A percentile compares a stretch with the other conserved stretches of the same genome.
phyloP scores from a whole-genome alignment of 2,888 invertebrate genomes.

The Anthoptus insignis region DNA sequence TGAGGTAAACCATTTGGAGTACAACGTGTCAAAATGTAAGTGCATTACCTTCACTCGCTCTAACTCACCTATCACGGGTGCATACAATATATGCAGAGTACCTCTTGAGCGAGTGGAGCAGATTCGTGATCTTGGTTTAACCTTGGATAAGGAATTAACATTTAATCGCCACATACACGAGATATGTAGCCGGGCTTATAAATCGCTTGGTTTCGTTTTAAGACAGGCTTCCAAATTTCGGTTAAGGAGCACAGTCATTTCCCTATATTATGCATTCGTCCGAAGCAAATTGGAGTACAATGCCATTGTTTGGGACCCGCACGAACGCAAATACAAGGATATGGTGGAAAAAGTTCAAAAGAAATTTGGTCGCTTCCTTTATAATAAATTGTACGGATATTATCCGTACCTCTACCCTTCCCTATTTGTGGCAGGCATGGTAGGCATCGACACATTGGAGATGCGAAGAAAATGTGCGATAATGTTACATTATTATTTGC shows the following conservation, averaged over 20 bases:
- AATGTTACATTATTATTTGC: constrained; percentile 2
- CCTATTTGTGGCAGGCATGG: constrained; percentile 37
- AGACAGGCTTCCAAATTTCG: not conserved
- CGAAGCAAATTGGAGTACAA: constrained; percentile 33
- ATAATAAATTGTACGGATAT: constrained; percentile 25
- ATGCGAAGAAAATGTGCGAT: constrained; percentile 8
- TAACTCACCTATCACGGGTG: not conserved
- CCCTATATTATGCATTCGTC: constrained; percentile 32
- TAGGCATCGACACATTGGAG: constrained; percentile 34
- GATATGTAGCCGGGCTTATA: not conserved
- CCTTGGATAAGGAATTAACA: not conserved
- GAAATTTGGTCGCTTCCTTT: constrained; percentile 27
- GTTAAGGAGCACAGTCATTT: not conserved
- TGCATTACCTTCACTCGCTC: not conserved
- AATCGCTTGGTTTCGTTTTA: not conserved
- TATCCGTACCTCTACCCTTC: constrained; percentile 41
- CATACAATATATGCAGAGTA: not conserved
- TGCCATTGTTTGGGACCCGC: constrained; percentile 31
- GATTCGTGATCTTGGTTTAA: constrained; percentile 6
- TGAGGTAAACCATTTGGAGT: not conserved
- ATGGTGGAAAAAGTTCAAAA: constrained; percentile 40
- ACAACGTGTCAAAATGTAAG: not conserved
- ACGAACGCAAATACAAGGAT: constrained; percentile 26
- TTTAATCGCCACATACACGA: not conserved
- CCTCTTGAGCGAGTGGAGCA: not conserved